Base-by-base conservation (phyloP, 2,113 vertebrate genomes). In the Trogon melanurus region DNA sequence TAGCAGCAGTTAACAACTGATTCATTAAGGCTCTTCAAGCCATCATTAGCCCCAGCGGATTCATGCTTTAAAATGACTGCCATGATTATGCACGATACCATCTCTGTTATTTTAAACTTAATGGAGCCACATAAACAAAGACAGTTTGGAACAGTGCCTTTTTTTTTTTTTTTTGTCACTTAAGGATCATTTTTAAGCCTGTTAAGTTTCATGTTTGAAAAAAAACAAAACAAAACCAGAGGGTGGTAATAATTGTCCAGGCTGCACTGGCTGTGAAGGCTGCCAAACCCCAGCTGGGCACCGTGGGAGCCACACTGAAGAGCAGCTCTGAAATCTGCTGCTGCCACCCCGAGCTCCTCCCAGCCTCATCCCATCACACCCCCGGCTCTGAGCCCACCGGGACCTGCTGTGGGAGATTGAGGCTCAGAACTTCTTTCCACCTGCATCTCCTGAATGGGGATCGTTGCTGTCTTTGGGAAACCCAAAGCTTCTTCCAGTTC, bases 81-180 rank as follows among this genome's bases (percentile, higher is more conserved):
- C 95, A 22, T n/a, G 34, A 81, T 64, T 81, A 61, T 54, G 29
- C 86, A 34, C 22, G 36, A 93, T 89, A 89, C 62, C 81, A 92
- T 82, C 94, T 89, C 94, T 93, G 92, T 93, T 94, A 89, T 91
- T 91, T 78, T 87, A 85, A 92, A 75, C 78, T 64, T 92, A 95
- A 91, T 88, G 88, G 70, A 93, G 70, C 83, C 80, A 44, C 81
- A 61, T 94, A 93, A 96, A 90, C 91, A 94, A 85, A 87, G 45
- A 30, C 0, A 13, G 5, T 88, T 91, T 47, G 89, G 86, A 92
- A 16, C 74, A 16, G 30, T 1, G n/a, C 8, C 44, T 41, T 53
- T 7, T 82, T 1, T 20, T 25, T 70, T 56, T 71, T 57, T 38
- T 34, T 12, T n/a, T 30, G 32, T 66, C 57, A 29, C 44, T 67